Evolutionary conservation across 2,888 invertebrate genomes (phyloP), one percentile per base, ranked within the genome.

Genomic region (Patella caerulea): DNA sequence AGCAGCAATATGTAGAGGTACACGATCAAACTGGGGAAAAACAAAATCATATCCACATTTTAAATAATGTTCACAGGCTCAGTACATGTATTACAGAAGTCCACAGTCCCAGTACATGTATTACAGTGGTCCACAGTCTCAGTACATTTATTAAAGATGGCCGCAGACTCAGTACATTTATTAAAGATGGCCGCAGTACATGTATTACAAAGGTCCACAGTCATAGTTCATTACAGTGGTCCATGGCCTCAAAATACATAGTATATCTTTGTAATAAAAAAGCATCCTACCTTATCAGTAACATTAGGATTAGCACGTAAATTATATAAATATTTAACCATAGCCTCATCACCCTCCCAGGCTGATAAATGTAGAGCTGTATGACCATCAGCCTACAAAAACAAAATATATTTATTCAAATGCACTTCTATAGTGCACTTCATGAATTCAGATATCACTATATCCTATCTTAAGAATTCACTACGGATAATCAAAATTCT

Each of bases 1-100:
- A 0, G 99, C 98, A 17, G 99, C 99, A 88, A 99, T 93, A 92
- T 99, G 98, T 94, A 99, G 96, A 0, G 99, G 98, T 2, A 98
- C 98, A 72, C 98, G 95, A 93, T 99, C 99, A 94, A 92, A 86
- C 92, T 92, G 92, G 2, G 85, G 82, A 17, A 54, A 52, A 15
- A 19, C 12, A 53, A 4, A 73, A 65, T 2, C 2, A 19, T 45
- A 45, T 9, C 9, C 45, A 45, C 7, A 45, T 45, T 7, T 7
- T 45, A 45, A 45, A 45, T 45, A 45, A 45, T 45, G 45, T 45
- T 9, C 9, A 45, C 7, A 45, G 45, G 1, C 45, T 45, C 5
- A 34, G 34, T 34, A 7, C 34, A 34, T 34, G 0, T 34, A 34
- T 34, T 5, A 34, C 34, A 34, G 0, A 34, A 0, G 7, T 3